Base-by-base conservation (phyloP, 2,113 vertebrate genomes). In the Bagarius yarrelli region DNA sequence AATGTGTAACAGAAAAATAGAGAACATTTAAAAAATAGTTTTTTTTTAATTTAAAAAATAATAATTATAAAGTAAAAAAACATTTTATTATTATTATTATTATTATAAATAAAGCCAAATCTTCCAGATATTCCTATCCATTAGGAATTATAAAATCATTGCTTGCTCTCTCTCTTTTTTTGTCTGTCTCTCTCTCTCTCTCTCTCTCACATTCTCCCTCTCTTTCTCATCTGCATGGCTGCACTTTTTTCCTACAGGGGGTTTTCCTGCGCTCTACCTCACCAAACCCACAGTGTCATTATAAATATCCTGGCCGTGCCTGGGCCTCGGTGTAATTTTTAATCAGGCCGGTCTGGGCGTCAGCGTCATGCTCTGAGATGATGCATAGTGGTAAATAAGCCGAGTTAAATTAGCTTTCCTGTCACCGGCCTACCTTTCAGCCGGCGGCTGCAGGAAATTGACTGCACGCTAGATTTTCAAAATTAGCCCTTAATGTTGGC, bases 301-400 rank as follows among this genome's bases (percentile, higher is more conserved):
- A 95, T 96, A 96, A 97, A 98, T 97, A 95, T 95, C 78, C 95
- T 91, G 90, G 92, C 91, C 90, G 92, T 93, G 94, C 94, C 93
- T 92, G 94, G 92, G 95, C 93, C 94, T 95, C 92, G 93, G 89
- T 93, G 88, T 91, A 89, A 92, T 93, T 92, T 86, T 91, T 90
- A 91, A 91, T 96, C 95, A 94, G 94, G 91, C 94, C 94, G 25
- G 94, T 95, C 94, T 91, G 92, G 52, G 93, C 95, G 95, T 97
- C 96, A 96, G 92, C 92, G 88, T 88, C 94, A 94, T 94, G 94
- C 94, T 90, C 92, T 84, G 83, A 93, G 95, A 97, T 97, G 96
- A 98, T 97, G 95, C 95, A 98, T 96, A 94, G 95, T 93, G 95
- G 95, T 98, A 98, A 99, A 99, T 98, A 98, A 96, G 94, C 94